Base-by-base conservation (phyloP, 2,113 vertebrate species). In the Tachysurus fulvidraco region DNA sequence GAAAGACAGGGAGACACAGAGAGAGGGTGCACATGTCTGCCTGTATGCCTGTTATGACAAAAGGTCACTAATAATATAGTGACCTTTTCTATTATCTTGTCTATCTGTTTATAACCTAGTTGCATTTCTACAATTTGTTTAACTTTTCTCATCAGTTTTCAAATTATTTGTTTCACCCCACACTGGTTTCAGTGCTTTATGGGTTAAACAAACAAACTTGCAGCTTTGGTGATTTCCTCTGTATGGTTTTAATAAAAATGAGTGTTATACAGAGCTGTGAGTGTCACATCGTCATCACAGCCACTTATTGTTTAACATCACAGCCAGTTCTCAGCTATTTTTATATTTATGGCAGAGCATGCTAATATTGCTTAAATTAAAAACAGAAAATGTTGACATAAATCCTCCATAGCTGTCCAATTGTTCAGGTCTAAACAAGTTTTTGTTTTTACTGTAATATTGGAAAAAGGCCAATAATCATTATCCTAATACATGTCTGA, bases 1-100 rank as follows among this genome's bases (percentile, higher is more conserved):
- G 69, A 3, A 36, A 23, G 69, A 4, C 21, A 71, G 30, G 21
- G 73, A 76, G 19, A n/a, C 4, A 52, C 12, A 74, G 4, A 52
- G 23, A 74, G 4, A 52, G 73, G 13, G 10, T 4, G 36, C 30
- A 6, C 44, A 52, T 16, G 21, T 74, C 21, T 25, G 93, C 6
- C 46, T 95, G 76, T 81, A 59, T 52, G 41, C 46, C 41, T 46
- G 59, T 57, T 74, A 85, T 44, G 23, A 77, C 52, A 4, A 77
- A 85, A 77, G 55, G 50, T 44, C 69, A 84, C 36, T 28, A 50
- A 62, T 62, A 76, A 28, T 16, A 85, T 50, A 64, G 57, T 85
- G 41, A 60, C 83, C 83, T 77, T 85, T 76, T 60, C 30, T n/a
- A 76, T 21, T 46, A 28, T 54, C n/a, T 74, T 59, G 8, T 44